Evolutionary conservation across 2,888 invertebrate genomes (phyloP), one percentile per base, ranked within the genome.

Genomic region (Thysanoteuthis rhombus): DNA sequence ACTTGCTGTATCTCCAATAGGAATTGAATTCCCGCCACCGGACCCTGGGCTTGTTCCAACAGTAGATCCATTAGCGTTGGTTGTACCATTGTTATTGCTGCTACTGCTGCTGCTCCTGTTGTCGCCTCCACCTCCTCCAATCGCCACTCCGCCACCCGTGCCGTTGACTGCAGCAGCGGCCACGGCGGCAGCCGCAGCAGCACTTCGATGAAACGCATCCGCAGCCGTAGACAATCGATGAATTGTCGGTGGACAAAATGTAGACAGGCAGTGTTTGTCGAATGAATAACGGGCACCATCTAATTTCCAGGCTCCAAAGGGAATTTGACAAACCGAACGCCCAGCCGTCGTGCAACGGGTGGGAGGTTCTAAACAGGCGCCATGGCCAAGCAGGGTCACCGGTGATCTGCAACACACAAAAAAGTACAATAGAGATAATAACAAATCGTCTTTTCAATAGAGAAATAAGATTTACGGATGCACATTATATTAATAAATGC

Each of bases 131-230:
- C 47, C n/a, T 38, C 45, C 47, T 32, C 92, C 92, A n/a, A 32
- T 58, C 10, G 52, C 47, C 8, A 28, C 36, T 19, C 92, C 92
- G 8, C 52, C 47, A 47, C 40, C 47, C 12, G 36, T 36, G 19
- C 91, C 47, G 36, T 92, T 58, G 19, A 58, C 92, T 28, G 92
- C 92, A 8, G 47, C 92, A 47, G 47, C 58, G 36, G 58, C 92
- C 32, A 36, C 92, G 19, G 58, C 92, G 10, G 58, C 92, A 47
- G 58, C 92, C n/a, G 38, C 40, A 22, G 58, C 92, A n/a, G 58
- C 92, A 42, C 91, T 91, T 42, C 92, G 42, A 45, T 92, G 92
- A 92, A 92, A 92, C 47, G 92, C 45, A n/a, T 36, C 92, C 6
- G 92, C 45, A 36, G 47, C 92, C 0, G 92, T 22, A 40, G 91